Evolutionary conservation across 2,797 vertebrate genomes (phyloP).

Genomic region (Malurus leucopterus): DNA sequence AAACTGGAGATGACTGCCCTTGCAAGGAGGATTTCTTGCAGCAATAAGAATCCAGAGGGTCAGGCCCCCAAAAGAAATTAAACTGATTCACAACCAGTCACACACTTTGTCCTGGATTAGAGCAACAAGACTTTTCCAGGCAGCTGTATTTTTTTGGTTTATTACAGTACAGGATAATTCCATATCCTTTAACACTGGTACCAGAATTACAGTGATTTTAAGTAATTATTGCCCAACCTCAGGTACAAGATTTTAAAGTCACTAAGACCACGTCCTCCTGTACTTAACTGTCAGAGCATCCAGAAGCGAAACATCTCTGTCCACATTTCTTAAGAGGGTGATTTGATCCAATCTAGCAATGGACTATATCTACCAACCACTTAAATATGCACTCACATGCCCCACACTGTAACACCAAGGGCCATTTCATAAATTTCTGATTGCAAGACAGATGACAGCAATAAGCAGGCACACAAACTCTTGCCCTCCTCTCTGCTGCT

Average conservation of each 20-base stretch:
- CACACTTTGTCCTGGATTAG: background rate
- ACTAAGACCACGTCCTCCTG: background rate
- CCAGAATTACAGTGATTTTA: background rate
- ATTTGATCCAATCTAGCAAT: conserved; percentile 3
- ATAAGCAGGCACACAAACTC: conserved; percentile 31
- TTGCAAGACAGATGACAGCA: conserved; percentile 33
- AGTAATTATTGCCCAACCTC: background rate
- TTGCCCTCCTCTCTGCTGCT: background rate
- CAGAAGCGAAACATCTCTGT: background rate
- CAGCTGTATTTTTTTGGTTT: background rate
- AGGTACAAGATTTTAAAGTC: background rate
- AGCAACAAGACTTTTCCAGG: background rate
- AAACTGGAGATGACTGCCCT: background rate
- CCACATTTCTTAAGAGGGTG: background rate
- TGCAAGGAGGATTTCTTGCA: background rate
- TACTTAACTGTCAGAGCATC: background rate
- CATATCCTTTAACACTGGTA: background rate
- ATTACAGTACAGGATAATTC: background rate
- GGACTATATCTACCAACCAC: conserved; percentile 15
- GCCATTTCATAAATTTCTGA: conserved; percentile 12
- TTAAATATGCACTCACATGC: background rate
- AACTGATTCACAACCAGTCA: background rate
- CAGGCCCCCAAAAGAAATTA: background rate
- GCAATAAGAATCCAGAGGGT: background rate
- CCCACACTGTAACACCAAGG: background rate